phyloP scores from a whole-genome alignment of 1,140 invertebrate genomes.

The Pseudachorutes palmiensis region DNA sequence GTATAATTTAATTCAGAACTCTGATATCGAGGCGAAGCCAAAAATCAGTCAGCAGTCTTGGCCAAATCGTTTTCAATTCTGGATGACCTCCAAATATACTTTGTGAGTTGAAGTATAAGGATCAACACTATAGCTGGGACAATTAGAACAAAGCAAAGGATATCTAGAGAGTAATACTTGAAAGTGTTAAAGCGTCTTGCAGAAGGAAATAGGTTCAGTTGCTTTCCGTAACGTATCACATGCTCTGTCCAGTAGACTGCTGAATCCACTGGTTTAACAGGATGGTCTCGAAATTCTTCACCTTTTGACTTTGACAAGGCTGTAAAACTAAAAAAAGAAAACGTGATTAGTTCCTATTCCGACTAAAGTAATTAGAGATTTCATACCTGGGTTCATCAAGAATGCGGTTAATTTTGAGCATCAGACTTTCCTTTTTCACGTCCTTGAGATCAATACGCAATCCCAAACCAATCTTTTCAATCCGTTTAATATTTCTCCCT shows the following conservation, averaged over 20 bases:
- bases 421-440: conserved; percentile 8
- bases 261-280: conserved; percentile 24
- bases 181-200: no score
- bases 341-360: no score
- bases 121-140: neutral
- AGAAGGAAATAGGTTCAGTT: neutral
- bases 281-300: neutral
- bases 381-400: conserved; percentile 17
- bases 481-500: conserved; percentile 24
- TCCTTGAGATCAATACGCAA: conserved; percentile 1
- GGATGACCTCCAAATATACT: no score
- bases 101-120: neutral
- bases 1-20: no score
- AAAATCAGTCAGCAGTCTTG: neutral
- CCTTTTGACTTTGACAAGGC: neutral
- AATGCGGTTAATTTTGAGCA: conserved; percentile 12
- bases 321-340: neutral
- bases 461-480: conserved; percentile 25
- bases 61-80: no score
- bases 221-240: conserved; percentile 20
- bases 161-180: neutral
- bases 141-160: no score
- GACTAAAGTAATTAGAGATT: neutral
- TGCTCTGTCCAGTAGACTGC: conserved; percentile 37
- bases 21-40: no score